Base-by-base conservation (phyloP, 1,140 invertebrate species). In the Papilio glaucus region DNA sequence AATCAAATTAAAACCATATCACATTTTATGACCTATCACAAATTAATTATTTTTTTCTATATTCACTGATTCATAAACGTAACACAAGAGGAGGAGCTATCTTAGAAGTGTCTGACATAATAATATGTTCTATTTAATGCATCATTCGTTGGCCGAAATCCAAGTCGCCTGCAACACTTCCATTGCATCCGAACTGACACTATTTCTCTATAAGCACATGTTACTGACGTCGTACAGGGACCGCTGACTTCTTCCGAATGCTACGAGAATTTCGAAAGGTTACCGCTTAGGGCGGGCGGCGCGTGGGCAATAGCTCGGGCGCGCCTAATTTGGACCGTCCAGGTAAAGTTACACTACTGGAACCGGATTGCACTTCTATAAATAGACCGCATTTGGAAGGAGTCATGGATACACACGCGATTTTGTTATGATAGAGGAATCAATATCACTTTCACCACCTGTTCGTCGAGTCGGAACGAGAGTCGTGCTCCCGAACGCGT, bases 261-360 rank as follows among this genome's bases (percentile, higher is more conserved):
- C 77, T 75, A 67, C 45, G 42, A 72, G 67, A 53, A 76, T 18
- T 81, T 75, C 72, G 76, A 71, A 77, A 78, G 71, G 75, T 45
- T 68, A 42, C 21, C 38, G 65, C 39, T 26, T 79, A 78, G 82
- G 84, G 86, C 86, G 85, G 84, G 82, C 86, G 80, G 83, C 71
- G 83, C 78, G 85, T 88, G 82, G 82, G 83, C 76, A 53, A 77
- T 74, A 77, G 79, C 77, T 83, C 77, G 74, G 71, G 72, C 88
- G 88, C 86, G 81, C 93, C 93, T 89, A 92, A 94, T 93, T 93
- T 93, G 92, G 93, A 83, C 79, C 85, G 89, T 90, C 85, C 92
- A 92, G 90, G 89, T 92, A 92, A 90, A 92, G 88, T 92, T 92
- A 92, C 90, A 80, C 80, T 78, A 81, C 85, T 89, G 87, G 85